These are phyloP conservation scores for Perca schrenkii DNA, from an alignment of 2,113 vertebrate genomes.

Conservation along the genomic window DNA sequence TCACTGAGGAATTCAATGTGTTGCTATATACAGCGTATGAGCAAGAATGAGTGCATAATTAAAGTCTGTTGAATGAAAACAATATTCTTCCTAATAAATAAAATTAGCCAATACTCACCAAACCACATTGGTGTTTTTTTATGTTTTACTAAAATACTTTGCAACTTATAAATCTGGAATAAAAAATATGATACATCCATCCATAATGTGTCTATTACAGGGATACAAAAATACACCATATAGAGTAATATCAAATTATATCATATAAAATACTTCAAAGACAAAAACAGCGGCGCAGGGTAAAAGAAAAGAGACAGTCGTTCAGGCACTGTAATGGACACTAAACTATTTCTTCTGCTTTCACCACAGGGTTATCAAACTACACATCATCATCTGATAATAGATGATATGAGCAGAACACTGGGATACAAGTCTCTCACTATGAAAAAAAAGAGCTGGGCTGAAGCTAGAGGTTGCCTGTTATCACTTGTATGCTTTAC, in stretches of 20 bases:
- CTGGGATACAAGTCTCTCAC: not conserved
- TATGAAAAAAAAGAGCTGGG: not conserved
- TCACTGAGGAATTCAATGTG: slow-evolving; percentile 21
- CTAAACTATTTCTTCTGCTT: slow-evolving; percentile 22
- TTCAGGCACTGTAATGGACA: not conserved
- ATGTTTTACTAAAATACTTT: slow-evolving; percentile 75
- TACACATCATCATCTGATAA: slow-evolving; percentile 20
- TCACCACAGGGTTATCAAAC: slow-evolving; percentile 25
- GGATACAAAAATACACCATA: slow-evolving; percentile 58
- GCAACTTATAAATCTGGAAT: slow-evolving; percentile 48
- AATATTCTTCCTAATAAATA: slow-evolving; percentile 6
- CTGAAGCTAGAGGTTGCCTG: not conserved
- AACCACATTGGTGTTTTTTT: slow-evolving; percentile 17
- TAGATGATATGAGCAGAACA: not conserved
- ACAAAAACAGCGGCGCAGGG: slow-evolving; percentile 41
- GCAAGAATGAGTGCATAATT: not conserved
- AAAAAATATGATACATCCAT: slow-evolving; percentile 82
- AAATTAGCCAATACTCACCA: not conserved
- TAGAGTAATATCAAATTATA: slow-evolving; percentile 60
- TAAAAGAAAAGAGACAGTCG: slow-evolving; percentile 7
- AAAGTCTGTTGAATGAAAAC: slow-evolving; percentile 2
- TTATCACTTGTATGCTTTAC: slow-evolving; percentile 6
- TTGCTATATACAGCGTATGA: not conserved
- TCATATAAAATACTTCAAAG: slow-evolving; percentile 47
- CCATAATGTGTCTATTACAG: slow-evolving; percentile 54